Conservation (phyloP, 2,888 invertebrate species). For the Drosophila fulvimacula region DNA sequence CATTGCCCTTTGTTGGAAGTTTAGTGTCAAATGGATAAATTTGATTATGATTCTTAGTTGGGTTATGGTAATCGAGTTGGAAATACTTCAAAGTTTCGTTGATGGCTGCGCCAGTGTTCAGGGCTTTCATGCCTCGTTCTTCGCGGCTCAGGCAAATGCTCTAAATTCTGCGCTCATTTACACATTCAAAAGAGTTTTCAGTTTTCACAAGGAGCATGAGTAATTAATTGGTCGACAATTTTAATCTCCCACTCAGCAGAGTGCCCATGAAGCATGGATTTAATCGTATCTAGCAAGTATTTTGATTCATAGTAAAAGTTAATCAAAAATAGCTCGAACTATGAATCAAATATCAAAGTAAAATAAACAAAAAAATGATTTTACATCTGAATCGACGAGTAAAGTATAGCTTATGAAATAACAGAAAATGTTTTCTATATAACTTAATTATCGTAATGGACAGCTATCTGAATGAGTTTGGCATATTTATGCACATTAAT, state of each 20-base stretch:
- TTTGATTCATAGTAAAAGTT: neutral
- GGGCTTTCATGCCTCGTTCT: conserved; percentile 10
- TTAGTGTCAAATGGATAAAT: conserved; percentile 78
- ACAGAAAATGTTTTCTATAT: neutral
- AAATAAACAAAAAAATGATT: no score
- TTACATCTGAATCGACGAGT: no score
- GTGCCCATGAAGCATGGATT: conserved; percentile 64
- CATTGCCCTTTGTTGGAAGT: conserved; percentile 52
- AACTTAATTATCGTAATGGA: conserved; percentile 11
- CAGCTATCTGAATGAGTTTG: neutral
- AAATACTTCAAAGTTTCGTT: conserved; percentile 74
- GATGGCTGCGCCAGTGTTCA: conserved; percentile 25
- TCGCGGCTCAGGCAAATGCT: conserved; percentile 16
- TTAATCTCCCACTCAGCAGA: conserved; percentile 19
- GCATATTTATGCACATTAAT: conserved; percentile 8
- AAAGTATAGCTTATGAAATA: neutral
- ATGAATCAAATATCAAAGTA: conserved; percentile 21
- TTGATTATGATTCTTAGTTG: conserved; percentile 75
- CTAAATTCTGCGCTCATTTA: conserved; percentile 33
- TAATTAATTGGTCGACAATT: conserved; percentile 30
- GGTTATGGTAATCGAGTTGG: conserved; percentile 79
- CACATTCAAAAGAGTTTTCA: conserved; percentile 37
- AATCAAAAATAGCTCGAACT: neutral
- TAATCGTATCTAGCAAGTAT: conserved; percentile 43
- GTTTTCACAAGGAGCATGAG: conserved; percentile 21